Base-by-base conservation (phyloP, 2,888 invertebrate species). In the Lamellibrachia columna region DNA sequence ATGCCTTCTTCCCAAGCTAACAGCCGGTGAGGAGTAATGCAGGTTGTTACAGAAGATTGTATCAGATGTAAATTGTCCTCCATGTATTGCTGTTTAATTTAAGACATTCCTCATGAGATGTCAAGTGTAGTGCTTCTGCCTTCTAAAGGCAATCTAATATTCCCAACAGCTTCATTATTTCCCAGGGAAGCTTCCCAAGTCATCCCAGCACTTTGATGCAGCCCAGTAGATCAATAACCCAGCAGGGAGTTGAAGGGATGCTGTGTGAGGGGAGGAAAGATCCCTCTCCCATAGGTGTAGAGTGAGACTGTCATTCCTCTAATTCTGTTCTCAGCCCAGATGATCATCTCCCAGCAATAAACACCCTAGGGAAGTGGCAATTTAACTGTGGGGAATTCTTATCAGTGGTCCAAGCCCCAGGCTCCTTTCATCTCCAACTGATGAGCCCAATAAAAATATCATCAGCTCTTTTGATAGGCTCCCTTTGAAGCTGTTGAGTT, bases 371-470 rank as follows among this genome's bases (percentile, higher is more conserved):
- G 22, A 75, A 75, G 75, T 6, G 75, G 75, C 22, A 75, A 75
- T 75, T 75, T 75, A 75, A 75, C 75, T 75, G 75, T 75, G 75
- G 75, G 75, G 75, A 75, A 75, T 75, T 75, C 75, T 75, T 75
- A 75, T 75, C 75, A 75, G 75, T 6, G 6, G 15, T 4, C 22
- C 22, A 40, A 22, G 75, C 75, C 75, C 75, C 4, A 22, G 75
- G 75, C 9, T 0, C 75, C 75, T 75, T 75, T 75, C 75, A 75
- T 75, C 22, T 75, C 60, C 60, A 4, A 75, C 75, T 75, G 22
- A 75, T 75, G 75, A 75, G 22, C 75, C 75, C 75, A 75, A 75
- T 75, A 75, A 75, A 75, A 75, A 75, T 75, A 75, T 75, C 75
- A 75, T 75, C 75, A 75, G 75, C 75, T 75, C 15, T 75, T 75